Conservation (phyloP, 2,113 vertebrate genomes). For the Vulpes vulpes region DNA sequence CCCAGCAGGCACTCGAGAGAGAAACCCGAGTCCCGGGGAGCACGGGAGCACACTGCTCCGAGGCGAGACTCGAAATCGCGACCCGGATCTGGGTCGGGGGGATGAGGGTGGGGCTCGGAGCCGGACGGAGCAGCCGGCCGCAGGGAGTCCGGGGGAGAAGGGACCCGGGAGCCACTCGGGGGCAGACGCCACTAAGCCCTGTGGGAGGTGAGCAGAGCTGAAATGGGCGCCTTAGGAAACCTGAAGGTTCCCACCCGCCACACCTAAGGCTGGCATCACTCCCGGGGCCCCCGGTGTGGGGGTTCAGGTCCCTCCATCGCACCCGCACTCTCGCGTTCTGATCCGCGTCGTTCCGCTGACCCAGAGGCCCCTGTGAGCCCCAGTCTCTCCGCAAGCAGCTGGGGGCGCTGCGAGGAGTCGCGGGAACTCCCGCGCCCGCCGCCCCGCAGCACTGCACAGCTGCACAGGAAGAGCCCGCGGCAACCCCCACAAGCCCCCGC, state of each 20-base stretch:
- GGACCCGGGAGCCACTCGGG: background rate
- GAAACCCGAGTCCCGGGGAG: background rate
- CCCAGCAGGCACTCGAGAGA: background rate
- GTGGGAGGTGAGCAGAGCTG: background rate
- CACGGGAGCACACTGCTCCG: background rate
- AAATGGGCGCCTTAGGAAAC: background rate
- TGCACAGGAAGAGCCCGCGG: background rate
- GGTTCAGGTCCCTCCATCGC: background rate
- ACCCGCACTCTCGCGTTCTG: background rate
- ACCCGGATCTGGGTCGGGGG: too few species aligned
- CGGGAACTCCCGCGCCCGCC: rapidly evolving
- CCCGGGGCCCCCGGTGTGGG: background rate
- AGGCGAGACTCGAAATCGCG: background rate
- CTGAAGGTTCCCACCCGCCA: background rate
- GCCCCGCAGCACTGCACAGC: background rate
- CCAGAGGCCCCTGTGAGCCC: background rate
- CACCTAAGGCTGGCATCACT: background rate
- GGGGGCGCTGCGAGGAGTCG: rapidly evolving
- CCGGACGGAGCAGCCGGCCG: background rate
- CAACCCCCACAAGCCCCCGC: background rate
- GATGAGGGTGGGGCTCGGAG: background rate
- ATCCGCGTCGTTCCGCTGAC: too few species aligned
- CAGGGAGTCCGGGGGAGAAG: background rate
- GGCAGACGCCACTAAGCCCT: background rate
- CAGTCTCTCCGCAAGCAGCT: too few species aligned